Percentiles rank a stretch among this genome's conserved stretches.
phyloP scores from a whole-genome alignment of 2,797 vertebrate genomes.

The Rhabdomys pumilio region DNA sequence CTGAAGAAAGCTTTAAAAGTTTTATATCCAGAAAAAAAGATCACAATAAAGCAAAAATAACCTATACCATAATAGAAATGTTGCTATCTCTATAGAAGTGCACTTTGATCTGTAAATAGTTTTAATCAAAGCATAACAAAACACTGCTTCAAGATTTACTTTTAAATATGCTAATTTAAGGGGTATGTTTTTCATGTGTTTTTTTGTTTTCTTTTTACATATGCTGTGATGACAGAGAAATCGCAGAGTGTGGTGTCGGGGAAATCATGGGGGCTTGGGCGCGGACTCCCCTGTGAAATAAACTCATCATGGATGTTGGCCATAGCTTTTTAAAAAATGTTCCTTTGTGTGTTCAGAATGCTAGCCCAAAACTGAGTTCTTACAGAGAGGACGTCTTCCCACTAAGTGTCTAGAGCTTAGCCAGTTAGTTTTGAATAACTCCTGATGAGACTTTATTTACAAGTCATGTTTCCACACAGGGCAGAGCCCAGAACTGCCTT shows the following conservation, averaged over 20 bases:
- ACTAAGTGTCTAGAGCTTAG: background rate
- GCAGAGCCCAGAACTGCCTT: background rate
- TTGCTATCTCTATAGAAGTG: slow-evolving; percentile 85
- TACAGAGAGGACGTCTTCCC: background rate
- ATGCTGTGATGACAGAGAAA: slow-evolving; percentile 60
- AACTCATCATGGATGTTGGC: slow-evolving; percentile 69
- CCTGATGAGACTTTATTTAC: background rate
- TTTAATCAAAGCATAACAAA: slow-evolving; percentile 77
- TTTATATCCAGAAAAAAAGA: slow-evolving; percentile 88
- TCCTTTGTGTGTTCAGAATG: slow-evolving; percentile 8
- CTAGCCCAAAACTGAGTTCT: background rate
- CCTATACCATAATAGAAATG: slow-evolving; percentile 76
- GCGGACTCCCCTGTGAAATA: slow-evolving; percentile 70
- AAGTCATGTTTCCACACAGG: background rate
- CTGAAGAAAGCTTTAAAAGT: slow-evolving; percentile 87
- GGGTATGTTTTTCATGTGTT: slow-evolving; percentile 44
- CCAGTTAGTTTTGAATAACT: background rate
- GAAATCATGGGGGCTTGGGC: slow-evolving; percentile 1
- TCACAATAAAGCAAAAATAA: slow-evolving; percentile 85
- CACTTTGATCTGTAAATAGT: slow-evolving; percentile 87
- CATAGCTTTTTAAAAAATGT: slow-evolving; percentile 57
- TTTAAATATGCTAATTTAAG: slow-evolving; percentile 78
- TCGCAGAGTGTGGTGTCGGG: slow-evolving; percentile 56
- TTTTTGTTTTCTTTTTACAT: slow-evolving; percentile 63
- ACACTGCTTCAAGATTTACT: slow-evolving; percentile 72